Conservation (phyloP, 2,113 vertebrate genomes). For the Pseudorectes ferrugineus region DNA sequence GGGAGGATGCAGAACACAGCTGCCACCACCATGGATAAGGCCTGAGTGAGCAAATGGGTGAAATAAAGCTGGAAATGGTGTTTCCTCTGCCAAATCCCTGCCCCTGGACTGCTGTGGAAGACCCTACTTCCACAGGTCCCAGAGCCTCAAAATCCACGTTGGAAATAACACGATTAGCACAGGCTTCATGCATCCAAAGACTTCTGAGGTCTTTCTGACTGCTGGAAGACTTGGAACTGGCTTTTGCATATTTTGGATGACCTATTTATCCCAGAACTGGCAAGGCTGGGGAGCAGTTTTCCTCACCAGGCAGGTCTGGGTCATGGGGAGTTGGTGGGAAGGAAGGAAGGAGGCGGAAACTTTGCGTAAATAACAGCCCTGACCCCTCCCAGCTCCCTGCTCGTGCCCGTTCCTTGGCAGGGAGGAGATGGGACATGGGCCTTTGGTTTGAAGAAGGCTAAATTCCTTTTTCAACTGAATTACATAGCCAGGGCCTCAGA, state of each 20-base stretch:
- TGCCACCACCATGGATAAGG: neutral
- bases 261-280: conserved; percentile 48
- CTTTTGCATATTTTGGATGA: conserved; percentile 52
- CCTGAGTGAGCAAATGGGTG: neutral
- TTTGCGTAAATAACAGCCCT: neutral
- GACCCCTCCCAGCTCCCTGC: neutral
- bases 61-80: neutral
- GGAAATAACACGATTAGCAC: neutral
- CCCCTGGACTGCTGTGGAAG: neutral
- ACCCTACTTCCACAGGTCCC: neutral
- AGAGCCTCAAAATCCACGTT: neutral
- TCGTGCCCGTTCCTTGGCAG: neutral
- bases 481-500: conserved; percentile 1
- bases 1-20: neutral
- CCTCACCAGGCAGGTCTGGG: conserved; percentile 41
- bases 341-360: conserved; percentile 51
- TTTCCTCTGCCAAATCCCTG: neutral
- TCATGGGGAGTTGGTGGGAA: conserved; percentile 27
- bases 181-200: neutral
- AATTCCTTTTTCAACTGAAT: neutral
- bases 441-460: neutral
- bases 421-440: neutral
- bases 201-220: neutral
- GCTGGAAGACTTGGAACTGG: conserved; percentile 17
- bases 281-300: neutral